A percentile compares a stretch with the other conserved stretches of the same genome.
Evolutionary conservation across 2,888 invertebrate species (phyloP).

Genomic region (Lepetodrilus schrolli): DNA sequence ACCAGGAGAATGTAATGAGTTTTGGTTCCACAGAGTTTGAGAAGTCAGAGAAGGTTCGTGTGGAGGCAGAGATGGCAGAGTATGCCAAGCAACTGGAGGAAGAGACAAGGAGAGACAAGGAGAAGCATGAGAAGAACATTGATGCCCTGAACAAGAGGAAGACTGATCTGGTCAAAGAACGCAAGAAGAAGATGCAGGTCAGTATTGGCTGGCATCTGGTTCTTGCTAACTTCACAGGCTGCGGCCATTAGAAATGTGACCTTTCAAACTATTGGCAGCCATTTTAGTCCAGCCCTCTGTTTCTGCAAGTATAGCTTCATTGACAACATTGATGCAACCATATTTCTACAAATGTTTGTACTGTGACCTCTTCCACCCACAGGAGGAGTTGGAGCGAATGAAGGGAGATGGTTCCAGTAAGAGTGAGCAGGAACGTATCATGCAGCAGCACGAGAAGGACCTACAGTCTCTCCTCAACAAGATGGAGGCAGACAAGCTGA

Average conservation of each 20-base stretch:
- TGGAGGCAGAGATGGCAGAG: conserved; percentile 61
- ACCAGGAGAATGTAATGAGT: neutral
- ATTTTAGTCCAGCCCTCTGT: too few relatives aligned
- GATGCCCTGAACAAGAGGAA: conserved; percentile 66
- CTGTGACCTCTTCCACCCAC: too few relatives aligned
- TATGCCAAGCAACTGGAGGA: conserved; percentile 63
- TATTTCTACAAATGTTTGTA: too few relatives aligned
- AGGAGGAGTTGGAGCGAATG: conserved; percentile 68
- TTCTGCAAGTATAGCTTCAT: too few relatives aligned
- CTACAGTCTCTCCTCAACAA: conserved; percentile 66
- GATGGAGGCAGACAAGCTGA: conserved; percentile 70
- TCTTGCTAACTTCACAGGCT: too few relatives aligned
- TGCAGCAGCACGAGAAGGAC: conserved; percentile 67
- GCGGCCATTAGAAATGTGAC: too few relatives aligned
- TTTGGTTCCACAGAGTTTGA: conserved; percentile 66
- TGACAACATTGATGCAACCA: too few relatives aligned
- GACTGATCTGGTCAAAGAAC: conserved; percentile 66
- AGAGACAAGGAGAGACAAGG: conserved; percentile 65
- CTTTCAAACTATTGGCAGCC: too few relatives aligned
- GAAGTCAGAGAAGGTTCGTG: conserved; percentile 55
- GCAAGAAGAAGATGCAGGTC: conserved; percentile 67
- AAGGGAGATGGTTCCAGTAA: conserved; percentile 62
- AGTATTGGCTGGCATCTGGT: neutral
- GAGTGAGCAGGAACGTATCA: conserved; percentile 65
- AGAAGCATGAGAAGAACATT: conserved; percentile 62